These are phyloP conservation scores for Forbesichthys agassizii DNA, from an alignment of 2,113 vertebrate genomes.

Conservation along the genomic window DNA sequence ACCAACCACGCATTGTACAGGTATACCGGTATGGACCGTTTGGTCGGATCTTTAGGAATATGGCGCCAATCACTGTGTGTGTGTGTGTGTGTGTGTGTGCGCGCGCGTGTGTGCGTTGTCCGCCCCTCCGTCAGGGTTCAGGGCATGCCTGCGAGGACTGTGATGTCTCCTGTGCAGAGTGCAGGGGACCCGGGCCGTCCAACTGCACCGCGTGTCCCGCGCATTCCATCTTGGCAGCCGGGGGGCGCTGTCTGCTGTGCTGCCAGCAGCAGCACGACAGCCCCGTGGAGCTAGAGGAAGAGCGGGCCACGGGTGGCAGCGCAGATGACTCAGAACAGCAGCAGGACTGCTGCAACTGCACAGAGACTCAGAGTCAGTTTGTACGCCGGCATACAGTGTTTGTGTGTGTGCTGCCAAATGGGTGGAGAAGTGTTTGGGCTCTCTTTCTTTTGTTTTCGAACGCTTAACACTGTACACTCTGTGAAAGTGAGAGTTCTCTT, in stretches of 20 bases:
- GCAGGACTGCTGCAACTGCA: constrained; percentile 91
- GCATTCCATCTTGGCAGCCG: constrained; percentile 76
- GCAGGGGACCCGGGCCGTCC: constrained; percentile 80
- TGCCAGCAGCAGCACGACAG: constrained; percentile 63
- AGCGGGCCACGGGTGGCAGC: background rate
- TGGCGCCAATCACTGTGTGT: too few species aligned
- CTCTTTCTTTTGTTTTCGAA: background rate
- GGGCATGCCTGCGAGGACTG: constrained; percentile 79
- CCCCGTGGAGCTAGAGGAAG: constrained; percentile 17
- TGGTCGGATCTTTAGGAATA: too few species aligned
- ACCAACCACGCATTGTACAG: too few species aligned
- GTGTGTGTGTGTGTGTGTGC: background rate
- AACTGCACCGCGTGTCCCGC: constrained; percentile 87
- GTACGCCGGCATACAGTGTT: too few species aligned
- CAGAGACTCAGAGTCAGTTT: constrained; percentile 76
- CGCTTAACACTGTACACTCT: too few species aligned
- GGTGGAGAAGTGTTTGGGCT: background rate
- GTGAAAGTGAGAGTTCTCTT: too few species aligned
- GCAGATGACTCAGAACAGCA: background rate
- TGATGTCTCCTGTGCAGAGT: constrained; percentile 83
- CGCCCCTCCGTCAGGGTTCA: constrained; percentile 32
- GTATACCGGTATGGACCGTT: too few species aligned
- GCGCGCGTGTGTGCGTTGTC: background rate
- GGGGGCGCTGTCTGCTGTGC: constrained; percentile 85
- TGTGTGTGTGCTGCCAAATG: too few species aligned